phyloP scores from a whole-genome alignment of 2,113 vertebrate species.

The Cichladusa arquata region DNA sequence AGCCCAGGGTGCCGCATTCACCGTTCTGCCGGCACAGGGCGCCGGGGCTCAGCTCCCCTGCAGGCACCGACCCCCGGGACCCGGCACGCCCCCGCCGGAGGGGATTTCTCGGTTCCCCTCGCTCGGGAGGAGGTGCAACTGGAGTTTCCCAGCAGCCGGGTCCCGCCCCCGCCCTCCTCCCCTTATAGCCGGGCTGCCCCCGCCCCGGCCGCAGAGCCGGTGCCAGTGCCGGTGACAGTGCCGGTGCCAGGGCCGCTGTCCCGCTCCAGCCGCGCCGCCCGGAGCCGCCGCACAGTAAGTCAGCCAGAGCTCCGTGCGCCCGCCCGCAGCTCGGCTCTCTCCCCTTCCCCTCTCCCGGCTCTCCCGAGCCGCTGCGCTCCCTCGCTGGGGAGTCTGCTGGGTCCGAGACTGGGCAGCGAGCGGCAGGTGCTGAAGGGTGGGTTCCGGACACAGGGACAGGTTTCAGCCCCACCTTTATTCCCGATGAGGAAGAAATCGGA shows the following conservation, averaged over 20 bases:
- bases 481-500: not conserved
- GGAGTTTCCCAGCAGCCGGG: not conserved
- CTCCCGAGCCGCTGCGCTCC: not conserved
- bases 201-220: too few relatives aligned
- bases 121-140: not conserved
- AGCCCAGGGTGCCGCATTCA: not conserved
- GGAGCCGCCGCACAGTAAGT: conserved; percentile 14
- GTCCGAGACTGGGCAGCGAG: fast-evolving
- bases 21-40: fast-evolving
- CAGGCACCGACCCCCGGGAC: too few relatives aligned
- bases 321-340: not conserved
- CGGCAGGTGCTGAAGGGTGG: not conserved
- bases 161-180: not conserved
- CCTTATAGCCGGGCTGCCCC: conserved; percentile 1
- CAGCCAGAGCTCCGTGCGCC: not conserved
- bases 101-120: not conserved
- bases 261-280: not conserved
- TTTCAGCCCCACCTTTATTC: not conserved
- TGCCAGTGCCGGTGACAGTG: not conserved
- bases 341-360: not conserved
- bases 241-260: too few relatives aligned
- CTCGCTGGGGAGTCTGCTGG: too few relatives aligned
- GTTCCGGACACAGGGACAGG: fast-evolving
- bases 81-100: fast-evolving
- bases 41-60: not conserved